phyloP scores from a whole-genome alignment of 2,888 invertebrate genomes.

The Melieria crassipennis region DNA sequence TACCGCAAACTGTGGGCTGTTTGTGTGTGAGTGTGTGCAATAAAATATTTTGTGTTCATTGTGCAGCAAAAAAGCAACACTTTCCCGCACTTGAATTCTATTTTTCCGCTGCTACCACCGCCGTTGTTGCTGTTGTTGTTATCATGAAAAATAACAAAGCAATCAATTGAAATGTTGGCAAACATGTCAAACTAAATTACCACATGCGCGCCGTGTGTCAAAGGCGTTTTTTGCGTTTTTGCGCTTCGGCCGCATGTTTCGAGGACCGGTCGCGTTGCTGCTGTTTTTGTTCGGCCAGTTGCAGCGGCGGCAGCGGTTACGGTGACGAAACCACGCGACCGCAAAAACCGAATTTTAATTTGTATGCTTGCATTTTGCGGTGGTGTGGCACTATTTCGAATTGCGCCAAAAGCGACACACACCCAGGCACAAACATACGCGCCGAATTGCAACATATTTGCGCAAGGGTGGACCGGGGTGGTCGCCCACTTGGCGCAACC shows the following conservation, averaged over 20 bases:
- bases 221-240: slow-evolving; percentile 10
- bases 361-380: slow-evolving; percentile 29
- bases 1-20: too few relatives aligned
- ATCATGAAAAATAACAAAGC: slow-evolving; percentile 51
- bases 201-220: slow-evolving; percentile 17
- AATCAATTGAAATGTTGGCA: slow-evolving; percentile 66
- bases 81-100: too few relatives aligned
- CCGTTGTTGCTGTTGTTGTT: slow-evolving; percentile 9
- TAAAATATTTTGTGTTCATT: too few relatives aligned
- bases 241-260: too few relatives aligned
- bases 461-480: not conserved
- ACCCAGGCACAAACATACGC: not conserved
- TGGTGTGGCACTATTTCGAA: slow-evolving; percentile 27
- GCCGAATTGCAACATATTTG: slow-evolving; percentile 36
- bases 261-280: not conserved
- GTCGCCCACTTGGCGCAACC: not conserved
- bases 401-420: not conserved
- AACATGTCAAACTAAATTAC: slow-evolving; percentile 66
- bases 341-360: slow-evolving; percentile 36
- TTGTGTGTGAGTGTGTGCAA: too few relatives aligned
- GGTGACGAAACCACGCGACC: slow-evolving; percentile 10
- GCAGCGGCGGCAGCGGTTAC: not conserved
- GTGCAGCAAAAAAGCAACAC: too few relatives aligned
- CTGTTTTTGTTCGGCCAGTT: not conserved
- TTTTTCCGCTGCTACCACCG: too few relatives aligned